Conservation (phyloP, 2,113 vertebrate species). For the Oxyura jamaicensis region DNA sequence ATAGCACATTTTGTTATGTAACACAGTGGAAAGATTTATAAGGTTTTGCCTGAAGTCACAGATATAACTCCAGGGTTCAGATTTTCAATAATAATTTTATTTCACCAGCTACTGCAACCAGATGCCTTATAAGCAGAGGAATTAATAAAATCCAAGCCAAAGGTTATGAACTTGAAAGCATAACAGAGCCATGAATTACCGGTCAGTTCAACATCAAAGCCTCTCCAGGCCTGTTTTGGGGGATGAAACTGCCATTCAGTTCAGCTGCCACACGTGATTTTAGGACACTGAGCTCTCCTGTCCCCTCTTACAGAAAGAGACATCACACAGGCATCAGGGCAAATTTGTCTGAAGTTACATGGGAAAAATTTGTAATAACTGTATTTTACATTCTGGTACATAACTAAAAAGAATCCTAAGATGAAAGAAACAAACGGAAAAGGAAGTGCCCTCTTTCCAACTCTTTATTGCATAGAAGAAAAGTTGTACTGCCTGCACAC, state of each 20-base stretch:
- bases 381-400: not conserved
- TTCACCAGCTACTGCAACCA: not conserved
- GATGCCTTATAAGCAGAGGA: not conserved
- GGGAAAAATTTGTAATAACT: not conserved
- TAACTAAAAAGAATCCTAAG: not conserved
- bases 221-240: not conserved
- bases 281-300: not conserved
- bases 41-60: not conserved
- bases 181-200: not conserved
- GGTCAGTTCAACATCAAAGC: not conserved
- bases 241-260: not conserved
- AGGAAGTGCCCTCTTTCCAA: not conserved
- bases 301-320: not conserved
- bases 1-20: not conserved
- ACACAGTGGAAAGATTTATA: conserved; percentile 2
- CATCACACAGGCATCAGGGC: not conserved
- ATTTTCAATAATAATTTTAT: not conserved
- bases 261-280: not conserved
- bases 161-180: not conserved
- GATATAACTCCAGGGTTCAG: not conserved
- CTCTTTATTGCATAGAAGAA: not conserved
- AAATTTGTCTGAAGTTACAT: not conserved
- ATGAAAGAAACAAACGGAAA: not conserved
- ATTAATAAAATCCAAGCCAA: not conserved
- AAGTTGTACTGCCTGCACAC: not conserved